phyloP scores from a whole-genome alignment of 2,888 invertebrate genomes.

The Willowsia nigromaculata region DNA sequence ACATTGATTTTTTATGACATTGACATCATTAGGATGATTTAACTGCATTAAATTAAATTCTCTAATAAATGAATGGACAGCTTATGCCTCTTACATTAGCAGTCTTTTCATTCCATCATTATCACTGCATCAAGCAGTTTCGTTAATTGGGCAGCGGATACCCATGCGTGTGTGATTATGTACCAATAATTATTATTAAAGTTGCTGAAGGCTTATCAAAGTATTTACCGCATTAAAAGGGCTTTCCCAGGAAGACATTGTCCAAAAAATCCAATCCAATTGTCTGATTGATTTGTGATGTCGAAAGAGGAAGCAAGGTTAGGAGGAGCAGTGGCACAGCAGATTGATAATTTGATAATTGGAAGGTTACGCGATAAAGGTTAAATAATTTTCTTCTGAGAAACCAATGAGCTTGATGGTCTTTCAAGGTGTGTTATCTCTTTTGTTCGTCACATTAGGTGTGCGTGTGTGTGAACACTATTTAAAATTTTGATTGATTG shows the following conservation, averaged over 20 bases:
- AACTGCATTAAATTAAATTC: background rate
- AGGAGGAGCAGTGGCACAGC: background rate
- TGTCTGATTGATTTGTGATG: background rate
- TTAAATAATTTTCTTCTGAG: background rate
- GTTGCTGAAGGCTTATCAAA: background rate
- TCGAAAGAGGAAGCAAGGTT: background rate
- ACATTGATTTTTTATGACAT: background rate
- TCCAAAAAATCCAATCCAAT: no score
- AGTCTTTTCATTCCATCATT: background rate
- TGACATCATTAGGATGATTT: background rate
- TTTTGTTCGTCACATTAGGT: no score
- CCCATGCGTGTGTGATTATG: no score
- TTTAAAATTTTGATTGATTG: no score
- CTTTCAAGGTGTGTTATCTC: no score
- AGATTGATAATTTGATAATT: conserved; percentile 6
- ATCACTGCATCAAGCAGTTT: background rate
- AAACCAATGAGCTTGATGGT: background rate
- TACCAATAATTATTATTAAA: background rate
- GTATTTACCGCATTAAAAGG: conserved; percentile 57
- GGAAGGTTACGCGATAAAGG: background rate
- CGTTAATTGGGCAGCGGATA: background rate
- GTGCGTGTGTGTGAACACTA: no score
- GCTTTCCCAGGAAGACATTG: conserved; percentile 59
- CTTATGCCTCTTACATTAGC: background rate
- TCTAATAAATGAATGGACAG: background rate